Conservation (phyloP, 2,888 invertebrate species). For the Conomelus anceps region DNA sequence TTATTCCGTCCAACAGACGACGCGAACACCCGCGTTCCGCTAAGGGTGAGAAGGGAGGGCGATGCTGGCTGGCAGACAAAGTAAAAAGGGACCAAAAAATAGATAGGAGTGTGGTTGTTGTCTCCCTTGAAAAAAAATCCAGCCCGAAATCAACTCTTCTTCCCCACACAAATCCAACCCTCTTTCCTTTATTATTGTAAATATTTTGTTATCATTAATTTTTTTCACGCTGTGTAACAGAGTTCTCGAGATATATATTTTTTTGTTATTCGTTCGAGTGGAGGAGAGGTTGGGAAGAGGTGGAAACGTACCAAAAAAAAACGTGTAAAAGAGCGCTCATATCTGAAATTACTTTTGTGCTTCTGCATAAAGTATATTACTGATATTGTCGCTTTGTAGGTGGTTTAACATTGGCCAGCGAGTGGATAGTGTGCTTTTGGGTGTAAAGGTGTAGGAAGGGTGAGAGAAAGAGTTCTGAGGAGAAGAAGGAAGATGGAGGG, state of each 20-base stretch:
- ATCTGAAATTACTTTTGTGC: neutral
- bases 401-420: too few species aligned
- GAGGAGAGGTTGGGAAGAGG: neutral
- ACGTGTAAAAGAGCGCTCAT: neutral
- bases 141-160: neutral
- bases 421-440: too few species aligned
- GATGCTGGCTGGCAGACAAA: neutral
- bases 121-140: neutral
- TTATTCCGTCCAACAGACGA: neutral
- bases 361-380: neutral
- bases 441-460: neutral
- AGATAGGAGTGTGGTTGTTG: neutral
- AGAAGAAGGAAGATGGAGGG: too few species aligned
- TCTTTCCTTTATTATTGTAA: neutral
- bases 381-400: neutral
- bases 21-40: too few species aligned
- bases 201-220: neutral
- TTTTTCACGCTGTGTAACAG: neutral
- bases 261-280: neutral
- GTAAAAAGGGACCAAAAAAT: neutral
- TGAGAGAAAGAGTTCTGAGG: too few species aligned
- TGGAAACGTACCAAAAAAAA: neutral
- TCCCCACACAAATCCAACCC: neutral
- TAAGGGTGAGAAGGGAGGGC: too few species aligned
- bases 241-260: neutral